Conservation (phyloP, 2,888 invertebrate genomes). For the Apotomis turbidana region DNA sequence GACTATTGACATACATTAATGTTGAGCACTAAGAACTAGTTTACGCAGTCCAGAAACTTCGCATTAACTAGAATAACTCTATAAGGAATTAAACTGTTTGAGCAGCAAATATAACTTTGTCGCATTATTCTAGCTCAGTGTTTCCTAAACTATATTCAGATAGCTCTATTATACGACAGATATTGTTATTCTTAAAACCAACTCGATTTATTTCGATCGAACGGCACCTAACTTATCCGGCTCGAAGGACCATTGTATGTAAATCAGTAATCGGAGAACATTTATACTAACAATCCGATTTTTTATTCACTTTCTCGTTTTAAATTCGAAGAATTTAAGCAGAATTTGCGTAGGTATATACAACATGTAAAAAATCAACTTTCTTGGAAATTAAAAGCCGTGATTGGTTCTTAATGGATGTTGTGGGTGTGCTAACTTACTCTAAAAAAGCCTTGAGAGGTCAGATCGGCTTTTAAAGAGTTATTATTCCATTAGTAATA, state of each 20-base stretch:
- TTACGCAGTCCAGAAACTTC: not conserved
- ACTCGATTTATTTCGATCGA: constrained; percentile 1
- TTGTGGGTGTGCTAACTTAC: not conserved
- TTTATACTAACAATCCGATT: constrained; percentile 3
- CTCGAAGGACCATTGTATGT: constrained; percentile 33
- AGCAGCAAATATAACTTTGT: constrained; percentile 5
- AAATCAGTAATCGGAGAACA: constrained; percentile 15
- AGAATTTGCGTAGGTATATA: not conserved
- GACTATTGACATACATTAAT: not conserved
- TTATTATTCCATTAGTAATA: too few relatives aligned
- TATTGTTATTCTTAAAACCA: not conserved
- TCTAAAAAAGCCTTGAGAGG: too few relatives aligned
- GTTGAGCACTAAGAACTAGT: not conserved
- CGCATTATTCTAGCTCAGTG: not conserved
- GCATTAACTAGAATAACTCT: not conserved
- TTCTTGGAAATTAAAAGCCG: not conserved
- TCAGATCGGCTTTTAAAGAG: too few relatives aligned
- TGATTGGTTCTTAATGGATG: not conserved
- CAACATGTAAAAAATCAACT: not conserved
- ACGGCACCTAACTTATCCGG: constrained; percentile 6
- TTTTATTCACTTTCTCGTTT: constrained; percentile 11
- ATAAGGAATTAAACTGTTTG: not conserved
- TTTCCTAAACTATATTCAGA: not conserved
- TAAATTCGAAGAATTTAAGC: constrained; percentile 1
- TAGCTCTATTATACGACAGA: not conserved